phyloP scores from a whole-genome alignment of 2,113 vertebrate species.

The Hystrix cristata region DNA sequence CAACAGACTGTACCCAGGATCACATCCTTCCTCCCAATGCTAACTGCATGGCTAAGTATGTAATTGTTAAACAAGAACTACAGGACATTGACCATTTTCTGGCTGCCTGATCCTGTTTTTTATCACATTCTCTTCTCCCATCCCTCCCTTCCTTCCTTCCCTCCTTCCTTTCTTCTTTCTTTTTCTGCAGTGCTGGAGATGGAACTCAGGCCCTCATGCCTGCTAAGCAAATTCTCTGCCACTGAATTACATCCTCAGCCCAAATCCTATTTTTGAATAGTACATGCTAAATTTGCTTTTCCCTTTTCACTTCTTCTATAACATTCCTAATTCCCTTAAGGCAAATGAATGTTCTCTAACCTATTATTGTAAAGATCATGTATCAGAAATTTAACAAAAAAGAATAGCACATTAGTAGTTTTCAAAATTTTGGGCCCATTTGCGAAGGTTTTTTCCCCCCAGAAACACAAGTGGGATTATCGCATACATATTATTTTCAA shows the following conservation, averaged over 20 bases:
- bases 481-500: not conserved
- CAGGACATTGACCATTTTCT: not conserved
- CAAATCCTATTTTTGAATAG: not conserved
- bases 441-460: not conserved
- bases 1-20: not conserved
- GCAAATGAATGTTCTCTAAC: not conserved
- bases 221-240: not conserved
- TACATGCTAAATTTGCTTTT: not conserved
- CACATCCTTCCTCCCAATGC: not conserved
- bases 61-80: not conserved
- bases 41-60: not conserved
- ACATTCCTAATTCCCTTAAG: not conserved
- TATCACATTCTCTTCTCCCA: not conserved
- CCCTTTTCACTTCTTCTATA: conserved; percentile 42
- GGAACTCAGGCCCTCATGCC: not conserved
- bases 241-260: not conserved
- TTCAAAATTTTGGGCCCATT: conserved; percentile 27
- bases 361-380: not conserved
- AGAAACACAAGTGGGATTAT: not conserved
- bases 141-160: not conserved
- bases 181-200: not conserved
- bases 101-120: not conserved
- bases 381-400: not conserved
- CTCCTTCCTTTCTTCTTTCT: not conserved
- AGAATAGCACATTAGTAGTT: not conserved